These are phyloP conservation scores for Meloidogyne hapla DNA, from an alignment of 1,140 invertebrate species.

Conservation along the genomic window DNA sequence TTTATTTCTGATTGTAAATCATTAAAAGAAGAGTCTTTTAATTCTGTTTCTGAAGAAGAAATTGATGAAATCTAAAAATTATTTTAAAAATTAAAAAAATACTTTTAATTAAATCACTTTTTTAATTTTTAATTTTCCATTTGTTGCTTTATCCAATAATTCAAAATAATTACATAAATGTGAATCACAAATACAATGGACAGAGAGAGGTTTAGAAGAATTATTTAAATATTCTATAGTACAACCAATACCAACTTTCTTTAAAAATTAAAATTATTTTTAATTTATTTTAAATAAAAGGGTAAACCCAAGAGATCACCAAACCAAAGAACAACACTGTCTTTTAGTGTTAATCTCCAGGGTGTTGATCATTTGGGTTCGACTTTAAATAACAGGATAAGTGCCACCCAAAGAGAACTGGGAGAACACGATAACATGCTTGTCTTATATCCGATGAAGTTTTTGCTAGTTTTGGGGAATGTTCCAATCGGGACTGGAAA, in stretches of 20 bases:
- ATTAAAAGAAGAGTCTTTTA: background rate
- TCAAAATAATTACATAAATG: slow-evolving; percentile 61
- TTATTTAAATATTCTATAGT: slow-evolving; percentile 59
- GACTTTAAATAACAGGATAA: no score
- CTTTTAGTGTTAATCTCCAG: no score
- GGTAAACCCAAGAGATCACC: no score
- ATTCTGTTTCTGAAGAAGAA: background rate
- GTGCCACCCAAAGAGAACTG: no score
- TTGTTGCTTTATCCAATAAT: background rate
- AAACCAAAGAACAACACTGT: no score
- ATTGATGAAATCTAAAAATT: background rate
- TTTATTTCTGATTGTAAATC: background rate
- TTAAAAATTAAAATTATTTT: slow-evolving; percentile 31
- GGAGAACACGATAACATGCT: no score
- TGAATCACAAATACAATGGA: slow-evolving; percentile 61
- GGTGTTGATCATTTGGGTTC: no score
- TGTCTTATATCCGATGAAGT: no score
- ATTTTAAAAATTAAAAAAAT: background rate
- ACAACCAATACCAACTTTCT: slow-evolving; percentile 60
- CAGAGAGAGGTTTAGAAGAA: slow-evolving; percentile 45
- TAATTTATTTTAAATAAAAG: no score
- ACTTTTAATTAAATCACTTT: background rate
- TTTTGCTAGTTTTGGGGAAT: no score
- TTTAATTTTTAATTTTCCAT: slow-evolving; percentile 3
- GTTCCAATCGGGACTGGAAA: no score